Conservation (phyloP, 2,113 vertebrate species). For the Upupa epops region DNA sequence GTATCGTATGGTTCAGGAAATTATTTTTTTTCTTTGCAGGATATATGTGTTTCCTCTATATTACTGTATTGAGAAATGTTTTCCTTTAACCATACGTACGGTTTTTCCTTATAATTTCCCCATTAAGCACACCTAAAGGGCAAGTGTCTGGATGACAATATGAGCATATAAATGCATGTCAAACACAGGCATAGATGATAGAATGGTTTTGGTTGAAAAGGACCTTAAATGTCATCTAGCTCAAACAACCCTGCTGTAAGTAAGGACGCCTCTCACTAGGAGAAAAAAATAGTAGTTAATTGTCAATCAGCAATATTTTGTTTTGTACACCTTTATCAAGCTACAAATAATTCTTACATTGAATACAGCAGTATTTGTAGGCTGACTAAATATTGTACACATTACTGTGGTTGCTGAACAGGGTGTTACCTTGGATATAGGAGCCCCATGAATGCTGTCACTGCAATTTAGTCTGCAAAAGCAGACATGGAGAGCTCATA, state of each 20-base stretch:
- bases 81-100: conserved; percentile 51
- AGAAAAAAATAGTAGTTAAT: conserved; percentile 47
- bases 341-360: conserved; percentile 41
- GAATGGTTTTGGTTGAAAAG: too few relatives aligned
- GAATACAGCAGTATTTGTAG: conserved; percentile 11
- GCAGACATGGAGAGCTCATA: neutral
- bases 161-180: conserved; percentile 37
- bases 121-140: conserved; percentile 64
- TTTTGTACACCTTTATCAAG: conserved; percentile 15
- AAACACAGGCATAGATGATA: conserved; percentile 8
- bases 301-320: conserved; percentile 23
- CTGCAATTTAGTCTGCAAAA: conserved; percentile 13
- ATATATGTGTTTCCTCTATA: conserved; percentile 68
- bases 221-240: too few relatives aligned
- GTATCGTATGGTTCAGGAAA: conserved; percentile 68
- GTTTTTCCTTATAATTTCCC: conserved; percentile 67
- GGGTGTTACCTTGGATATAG: neutral
- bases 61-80: conserved; percentile 71
- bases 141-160: conserved; percentile 27
- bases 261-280: too few relatives aligned
- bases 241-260: too few relatives aligned
- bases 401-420: neutral
- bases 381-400: neutral
- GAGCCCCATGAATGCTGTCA: neutral
- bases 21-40: neutral